These are phyloP conservation scores for Leuctra nigra DNA, from an alignment of 2,888 invertebrate species.

Conservation along the genomic window DNA sequence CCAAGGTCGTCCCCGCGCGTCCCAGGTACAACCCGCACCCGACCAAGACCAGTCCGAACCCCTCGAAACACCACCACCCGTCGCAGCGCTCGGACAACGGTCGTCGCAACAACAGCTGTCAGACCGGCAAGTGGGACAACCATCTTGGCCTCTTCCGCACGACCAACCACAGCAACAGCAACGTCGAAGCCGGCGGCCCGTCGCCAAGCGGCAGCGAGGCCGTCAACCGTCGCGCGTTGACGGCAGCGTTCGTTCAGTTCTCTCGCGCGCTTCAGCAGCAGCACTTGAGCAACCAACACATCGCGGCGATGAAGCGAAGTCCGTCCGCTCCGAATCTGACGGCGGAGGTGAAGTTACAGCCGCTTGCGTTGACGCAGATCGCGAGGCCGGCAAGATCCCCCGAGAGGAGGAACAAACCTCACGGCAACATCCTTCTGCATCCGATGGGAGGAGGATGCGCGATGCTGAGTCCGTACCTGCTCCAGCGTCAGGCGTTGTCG, in stretches of 20 bases:
- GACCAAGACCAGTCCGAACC: constrained; percentile 18
- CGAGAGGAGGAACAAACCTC: constrained; percentile 1
- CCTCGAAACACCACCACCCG: constrained; percentile 11
- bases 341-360: constrained; percentile 39
- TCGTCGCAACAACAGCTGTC: constrained; percentile 36
- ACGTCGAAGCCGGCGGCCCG: constrained; percentile 30
- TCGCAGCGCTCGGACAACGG: constrained; percentile 33
- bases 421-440: constrained; percentile 21
- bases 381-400: not conserved
- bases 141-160: constrained; percentile 47
- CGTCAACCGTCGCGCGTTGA: constrained; percentile 37
- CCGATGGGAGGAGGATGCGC: constrained; percentile 43
- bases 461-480: constrained; percentile 51
- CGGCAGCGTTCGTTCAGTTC: constrained; percentile 46
- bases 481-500: constrained; percentile 74
- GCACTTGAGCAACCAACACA: constrained; percentile 26
- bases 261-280: constrained; percentile 36
- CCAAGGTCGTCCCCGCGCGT: constrained; percentile 80
- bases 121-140: constrained; percentile 50
- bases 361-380: not conserved
- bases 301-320: constrained; percentile 41
- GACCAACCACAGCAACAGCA: constrained; percentile 26
- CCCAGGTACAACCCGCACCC: constrained; percentile 40
- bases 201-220: constrained; percentile 24
- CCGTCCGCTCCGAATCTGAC: constrained; percentile 53